phyloP scores from a whole-genome alignment of 2,888 invertebrate genomes.

The Plemyria rubiginata region DNA sequence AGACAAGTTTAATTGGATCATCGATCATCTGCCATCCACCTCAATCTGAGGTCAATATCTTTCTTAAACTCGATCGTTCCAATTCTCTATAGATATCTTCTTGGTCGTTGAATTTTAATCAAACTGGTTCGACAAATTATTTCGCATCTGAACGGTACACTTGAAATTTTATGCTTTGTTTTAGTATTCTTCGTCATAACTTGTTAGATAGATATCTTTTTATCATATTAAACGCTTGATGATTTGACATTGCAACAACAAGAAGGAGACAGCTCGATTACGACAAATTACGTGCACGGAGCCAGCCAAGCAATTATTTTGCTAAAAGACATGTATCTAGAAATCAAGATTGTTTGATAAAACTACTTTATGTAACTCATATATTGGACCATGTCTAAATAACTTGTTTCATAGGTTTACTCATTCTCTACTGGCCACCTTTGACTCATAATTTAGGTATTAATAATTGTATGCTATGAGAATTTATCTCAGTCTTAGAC shows the following conservation, averaged over 20 bases:
- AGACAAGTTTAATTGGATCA: slow-evolving; percentile 66
- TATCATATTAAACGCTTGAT: slow-evolving; percentile 22
- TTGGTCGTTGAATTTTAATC: slow-evolving; percentile 67
- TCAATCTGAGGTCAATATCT: slow-evolving; percentile 77
- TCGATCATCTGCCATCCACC: slow-evolving; percentile 78
- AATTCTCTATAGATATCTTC: slow-evolving; percentile 52
- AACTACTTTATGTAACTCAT: slow-evolving; percentile 23
- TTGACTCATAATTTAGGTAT: too few species aligned
- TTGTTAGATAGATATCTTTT: slow-evolving; percentile 32
- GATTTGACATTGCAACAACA: slow-evolving; percentile 52
- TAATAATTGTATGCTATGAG: too few species aligned
- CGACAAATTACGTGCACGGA: slow-evolving; percentile 47
- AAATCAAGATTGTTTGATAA: slow-evolving; percentile 50
- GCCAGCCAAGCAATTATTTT: slow-evolving; percentile 57
- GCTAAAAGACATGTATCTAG: slow-evolving; percentile 69
- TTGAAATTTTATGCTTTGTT: slow-evolving; percentile 37
- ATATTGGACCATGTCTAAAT: background rate
- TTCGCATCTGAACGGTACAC: slow-evolving; percentile 45
- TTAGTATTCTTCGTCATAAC: slow-evolving; percentile 37
- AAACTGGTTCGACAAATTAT: slow-evolving; percentile 65
- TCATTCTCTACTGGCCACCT: too few species aligned
- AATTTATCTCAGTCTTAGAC: too few species aligned
- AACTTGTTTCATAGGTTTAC: background rate
- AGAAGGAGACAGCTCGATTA: slow-evolving; percentile 57
- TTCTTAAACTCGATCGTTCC: slow-evolving; percentile 66